phyloP scores from a whole-genome alignment of 2,888 invertebrate species.

The Hirtodrosophila histrioides region DNA sequence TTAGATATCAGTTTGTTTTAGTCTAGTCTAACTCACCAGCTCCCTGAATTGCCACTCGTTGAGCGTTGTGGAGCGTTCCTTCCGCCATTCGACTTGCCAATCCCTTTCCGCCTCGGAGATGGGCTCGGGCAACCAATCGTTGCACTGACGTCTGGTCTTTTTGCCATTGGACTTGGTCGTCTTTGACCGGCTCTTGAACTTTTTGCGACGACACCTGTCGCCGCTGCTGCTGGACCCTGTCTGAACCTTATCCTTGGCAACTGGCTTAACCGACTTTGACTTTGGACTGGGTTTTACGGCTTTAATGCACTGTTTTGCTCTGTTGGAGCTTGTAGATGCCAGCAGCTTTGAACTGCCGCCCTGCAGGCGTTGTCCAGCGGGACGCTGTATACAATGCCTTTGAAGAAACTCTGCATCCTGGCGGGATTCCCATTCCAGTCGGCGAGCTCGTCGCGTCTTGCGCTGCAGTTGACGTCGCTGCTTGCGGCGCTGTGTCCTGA shows the following conservation, averaged over 20 bases:
- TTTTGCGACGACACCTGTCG: too few species aligned
- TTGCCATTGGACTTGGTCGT: background rate
- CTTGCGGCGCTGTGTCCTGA: slow-evolving; percentile 25
- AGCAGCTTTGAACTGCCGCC: slow-evolving; percentile 6
- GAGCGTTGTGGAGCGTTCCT: slow-evolving; percentile 33
- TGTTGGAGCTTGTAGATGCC: background rate
- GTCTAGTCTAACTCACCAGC: slow-evolving; percentile 30
- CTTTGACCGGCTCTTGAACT: background rate
- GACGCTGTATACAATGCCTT: slow-evolving; percentile 15
- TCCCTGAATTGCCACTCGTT: slow-evolving; percentile 41
- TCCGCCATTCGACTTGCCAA: slow-evolving; percentile 40
- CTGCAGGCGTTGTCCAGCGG: background rate
- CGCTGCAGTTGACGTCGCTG: slow-evolving; percentile 16
- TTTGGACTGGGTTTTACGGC: background rate
- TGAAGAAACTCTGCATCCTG: slow-evolving; percentile 52
- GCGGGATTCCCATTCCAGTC: slow-evolving; percentile 51
- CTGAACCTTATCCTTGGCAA: background rate
- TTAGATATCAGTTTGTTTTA: background rate
- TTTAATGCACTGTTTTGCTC: too few species aligned
- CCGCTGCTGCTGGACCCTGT: background rate
- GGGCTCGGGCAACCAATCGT: slow-evolving; percentile 15
- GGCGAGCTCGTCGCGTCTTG: slow-evolving; percentile 18
- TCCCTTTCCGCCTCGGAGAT: slow-evolving; percentile 34
- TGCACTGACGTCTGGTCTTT: background rate
- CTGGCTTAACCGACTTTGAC: background rate